Evolutionary conservation across 2,113 vertebrate genomes (phyloP).

Genomic region (Brienomyrus longianalis): DNA sequence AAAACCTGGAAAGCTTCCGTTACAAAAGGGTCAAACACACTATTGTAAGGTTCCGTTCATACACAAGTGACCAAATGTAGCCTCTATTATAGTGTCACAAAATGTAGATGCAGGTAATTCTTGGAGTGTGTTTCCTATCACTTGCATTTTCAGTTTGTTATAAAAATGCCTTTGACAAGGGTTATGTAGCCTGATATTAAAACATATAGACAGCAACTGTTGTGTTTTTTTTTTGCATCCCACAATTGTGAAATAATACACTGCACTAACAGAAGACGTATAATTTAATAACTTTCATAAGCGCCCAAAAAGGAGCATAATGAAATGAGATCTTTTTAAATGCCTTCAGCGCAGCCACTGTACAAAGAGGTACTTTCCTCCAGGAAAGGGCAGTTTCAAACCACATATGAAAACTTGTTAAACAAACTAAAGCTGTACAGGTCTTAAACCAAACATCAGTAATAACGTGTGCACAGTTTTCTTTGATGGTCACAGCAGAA

Average conservation of each 20-base stretch:
- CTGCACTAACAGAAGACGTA: conserved; percentile 5
- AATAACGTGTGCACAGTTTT: conserved; percentile 42
- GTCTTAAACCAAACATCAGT: conserved; percentile 32
- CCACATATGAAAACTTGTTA: conserved; percentile 47
- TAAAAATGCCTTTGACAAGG: conserved; percentile 66
- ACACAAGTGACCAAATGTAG: conserved; percentile 69
- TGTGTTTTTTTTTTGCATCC: conserved; percentile 22
- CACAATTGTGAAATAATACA: not conserved
- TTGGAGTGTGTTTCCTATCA: conserved; percentile 16
- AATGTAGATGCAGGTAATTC: conserved; percentile 52
- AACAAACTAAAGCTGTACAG: conserved; percentile 47
- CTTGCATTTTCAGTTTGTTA: conserved; percentile 33
- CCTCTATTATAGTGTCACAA: conserved; percentile 53
- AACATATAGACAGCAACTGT: conserved; percentile 52
- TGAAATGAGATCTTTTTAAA: conserved; percentile 14
- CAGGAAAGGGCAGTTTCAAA: conserved; percentile 22
- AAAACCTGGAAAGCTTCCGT: conserved; percentile 29
- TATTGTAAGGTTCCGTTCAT: conserved; percentile 40
- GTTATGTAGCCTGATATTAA: conserved; percentile 59
- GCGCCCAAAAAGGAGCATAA: conserved; percentile 12
- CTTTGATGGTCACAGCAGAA: conserved; percentile 43
- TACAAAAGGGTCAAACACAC: conserved; percentile 42
- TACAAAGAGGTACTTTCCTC: conserved; percentile 37
- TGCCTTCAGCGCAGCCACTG: conserved; percentile 35
- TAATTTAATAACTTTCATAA: conserved; percentile 34